Evolutionary conservation across 2,797 vertebrate species (phyloP).

Genomic region (Melanotaenia trifasciata): DNA sequence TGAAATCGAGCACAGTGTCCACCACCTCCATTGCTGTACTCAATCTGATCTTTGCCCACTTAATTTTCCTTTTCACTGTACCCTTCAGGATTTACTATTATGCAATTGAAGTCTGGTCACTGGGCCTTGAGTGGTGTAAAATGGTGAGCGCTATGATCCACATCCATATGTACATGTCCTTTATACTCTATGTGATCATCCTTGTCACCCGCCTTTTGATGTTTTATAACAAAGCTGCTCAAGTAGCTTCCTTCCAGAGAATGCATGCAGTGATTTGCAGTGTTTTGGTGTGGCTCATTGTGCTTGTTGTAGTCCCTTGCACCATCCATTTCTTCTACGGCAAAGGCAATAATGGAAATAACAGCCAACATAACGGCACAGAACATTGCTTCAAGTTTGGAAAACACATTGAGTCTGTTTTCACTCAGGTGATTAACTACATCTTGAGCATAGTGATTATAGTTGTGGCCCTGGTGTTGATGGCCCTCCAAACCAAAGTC

Average conservation of each 20-base stretch:
- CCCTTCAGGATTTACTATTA: constrained; percentile 93
- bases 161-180: constrained; percentile 93
- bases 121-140: constrained; percentile 79
- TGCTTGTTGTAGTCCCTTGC: constrained; percentile 74
- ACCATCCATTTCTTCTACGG: constrained; percentile 80
- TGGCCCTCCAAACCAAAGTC: constrained; percentile 82
- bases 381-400: constrained; percentile 86
- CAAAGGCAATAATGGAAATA: rapidly evolving
- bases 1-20: constrained; percentile 87
- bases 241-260: constrained; percentile 81
- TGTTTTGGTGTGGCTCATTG: constrained; percentile 79
- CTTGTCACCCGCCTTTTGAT: constrained; percentile 83
- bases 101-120: constrained; percentile 58
- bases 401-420: constrained; percentile 5
- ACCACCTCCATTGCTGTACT: constrained; percentile 87
- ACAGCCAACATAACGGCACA: rapidly evolving
- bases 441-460: constrained; percentile 69
- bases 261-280: constrained; percentile 83
- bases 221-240: constrained; percentile 84
- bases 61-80: constrained; percentile 89
- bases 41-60: constrained; percentile 90
- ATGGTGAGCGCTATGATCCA: constrained; percentile 90
- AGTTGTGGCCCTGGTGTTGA: constrained; percentile 66
- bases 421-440: constrained; percentile 81
- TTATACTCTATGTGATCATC: constrained; percentile 89